Evolutionary conservation across 2,888 invertebrate genomes (phyloP), one percentile per base, ranked within the genome.

Genomic region (Entomobrya proxima): DNA sequence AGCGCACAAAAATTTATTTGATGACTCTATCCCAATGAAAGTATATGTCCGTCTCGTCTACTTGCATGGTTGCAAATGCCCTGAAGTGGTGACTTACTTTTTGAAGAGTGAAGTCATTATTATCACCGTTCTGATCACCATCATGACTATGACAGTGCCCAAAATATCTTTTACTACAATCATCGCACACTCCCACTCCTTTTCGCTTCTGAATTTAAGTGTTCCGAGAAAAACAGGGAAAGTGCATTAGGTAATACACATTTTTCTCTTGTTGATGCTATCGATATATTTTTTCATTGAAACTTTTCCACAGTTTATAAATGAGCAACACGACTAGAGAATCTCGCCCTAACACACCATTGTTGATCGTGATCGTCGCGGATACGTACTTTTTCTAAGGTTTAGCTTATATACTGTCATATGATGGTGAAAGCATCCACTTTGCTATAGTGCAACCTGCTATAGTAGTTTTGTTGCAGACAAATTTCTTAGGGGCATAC

Each of bases 191-290:
- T n/a, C n/a, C n/a, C n/a, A n/a, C n/a, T n/a, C n/a, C 5, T 47
- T 47, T 47, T 15, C 4, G 21, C 18, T 40, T 37, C 47, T 11
- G 9, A n/a, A n/a, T n/a, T n/a, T 1, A 52, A 69, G 79, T 40
- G 35, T 69, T 32, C n/a, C 2, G 27, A 18, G 1, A 32, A 50
- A 18, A 58, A 81, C 80, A 81, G 47, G 80, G 21, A 81, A 81
- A 81, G 47, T 81, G 80, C 80, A 81, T 81, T 81, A 81, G 30
- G 58, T 81, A 72, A 72, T 79, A 81, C 50, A 69, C 30, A 47
- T 44, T 74, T 58, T 27, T 24, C 58, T 58, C 64, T 50, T 47
- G 67, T 44, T 35, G 64, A 47, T 74, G 40, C 40, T 67, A 40
- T 50, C 55, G 21, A 18, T 55, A 27, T 27, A 7, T 67, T 37